Evolutionary conservation across 1,140 invertebrate genomes (phyloP), one percentile per base, ranked within the genome.

Genomic region (Phortica variegata): DNA sequence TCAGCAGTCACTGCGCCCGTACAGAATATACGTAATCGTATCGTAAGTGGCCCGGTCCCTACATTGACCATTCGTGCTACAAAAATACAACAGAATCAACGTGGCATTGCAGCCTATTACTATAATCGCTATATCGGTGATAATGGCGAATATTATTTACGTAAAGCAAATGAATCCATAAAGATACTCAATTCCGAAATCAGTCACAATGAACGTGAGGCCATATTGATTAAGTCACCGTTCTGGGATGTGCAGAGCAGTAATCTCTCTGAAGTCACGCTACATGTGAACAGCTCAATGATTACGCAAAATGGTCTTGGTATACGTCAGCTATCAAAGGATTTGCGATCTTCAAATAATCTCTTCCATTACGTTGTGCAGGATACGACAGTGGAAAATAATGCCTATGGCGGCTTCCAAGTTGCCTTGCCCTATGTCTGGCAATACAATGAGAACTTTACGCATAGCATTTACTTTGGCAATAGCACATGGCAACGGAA

Each of bases 401-500:
- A 97, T 73, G 78, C 78, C 43, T 81, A 82, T 21, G 90, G 90
- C 17, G 94, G 93, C 13, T 87, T 97, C 50, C 85, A 93, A 65
- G 79, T 97, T 2, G 81, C 83, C 1, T 73, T 97, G 10, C 94
- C 95, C 0, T 96, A 96, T 65, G 91, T 95, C 8, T 96, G 92
- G 90, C 86, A 95, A 58, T 95, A 96, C 59, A 90, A 95, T 65
- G 91, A 95, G 75, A 95, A 95, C 69, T 93, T 91, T 56, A 95
- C 92, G 0, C 94, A 97, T 76, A 87, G 89, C 0, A 80, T 97
- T 17, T 88, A 85, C 60, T 84, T 96, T 56, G 82, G 85, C 41
- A 92, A 97, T 58, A 93, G 93, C 54, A 89, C 87, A 0, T 92
- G 96, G 83, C 79, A 84, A 20, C 81, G 85, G 50, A 98, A 98